These are phyloP conservation scores for Chloroclystis v-ata DNA, from an alignment of 2,888 invertebrate genomes.

Conservation along the genomic window DNA sequence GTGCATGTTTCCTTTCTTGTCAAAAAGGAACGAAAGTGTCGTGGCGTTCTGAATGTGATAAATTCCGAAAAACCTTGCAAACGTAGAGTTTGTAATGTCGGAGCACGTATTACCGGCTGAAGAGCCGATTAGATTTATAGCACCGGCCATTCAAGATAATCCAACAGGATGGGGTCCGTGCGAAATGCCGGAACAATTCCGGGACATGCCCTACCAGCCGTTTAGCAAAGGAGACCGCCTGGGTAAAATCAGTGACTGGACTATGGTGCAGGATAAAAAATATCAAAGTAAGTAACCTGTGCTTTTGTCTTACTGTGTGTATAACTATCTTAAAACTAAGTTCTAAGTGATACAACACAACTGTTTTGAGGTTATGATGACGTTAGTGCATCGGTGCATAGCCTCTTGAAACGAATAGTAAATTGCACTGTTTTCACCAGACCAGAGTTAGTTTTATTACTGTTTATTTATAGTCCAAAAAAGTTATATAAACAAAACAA, in stretches of 20 bases:
- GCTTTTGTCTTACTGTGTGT: background rate
- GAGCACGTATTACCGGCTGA: constrained; percentile 77
- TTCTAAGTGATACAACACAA: constrained; percentile 1
- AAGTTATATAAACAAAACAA: too few relatives aligned
- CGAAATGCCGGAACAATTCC: constrained; percentile 94
- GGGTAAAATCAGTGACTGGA: constrained; percentile 99
- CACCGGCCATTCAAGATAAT: constrained; percentile 89
- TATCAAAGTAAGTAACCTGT: constrained; percentile 85
- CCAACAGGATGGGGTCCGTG: constrained; percentile 98
- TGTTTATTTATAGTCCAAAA: too few relatives aligned
- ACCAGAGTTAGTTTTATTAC: too few relatives aligned
- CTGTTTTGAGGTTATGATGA: constrained; percentile 51
- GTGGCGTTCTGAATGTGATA: constrained; percentile 45
- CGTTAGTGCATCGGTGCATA: constrained; percentile 27
- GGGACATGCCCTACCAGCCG: constrained; percentile 98
- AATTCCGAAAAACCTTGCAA: constrained; percentile 12
- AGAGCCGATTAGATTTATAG: constrained; percentile 81
- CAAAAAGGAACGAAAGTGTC: constrained; percentile 42
- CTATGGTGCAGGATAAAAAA: constrained; percentile 95
- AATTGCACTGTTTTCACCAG: too few relatives aligned
- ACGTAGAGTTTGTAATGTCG: constrained; percentile 51
- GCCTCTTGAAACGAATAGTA: background rate
- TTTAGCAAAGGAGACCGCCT: constrained; percentile 99
- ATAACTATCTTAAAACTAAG: background rate
- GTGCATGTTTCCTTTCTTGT: constrained; percentile 1